phyloP scores from a whole-genome alignment of 2,888 invertebrate species.

The Zhuqinia jingwanae region DNA sequence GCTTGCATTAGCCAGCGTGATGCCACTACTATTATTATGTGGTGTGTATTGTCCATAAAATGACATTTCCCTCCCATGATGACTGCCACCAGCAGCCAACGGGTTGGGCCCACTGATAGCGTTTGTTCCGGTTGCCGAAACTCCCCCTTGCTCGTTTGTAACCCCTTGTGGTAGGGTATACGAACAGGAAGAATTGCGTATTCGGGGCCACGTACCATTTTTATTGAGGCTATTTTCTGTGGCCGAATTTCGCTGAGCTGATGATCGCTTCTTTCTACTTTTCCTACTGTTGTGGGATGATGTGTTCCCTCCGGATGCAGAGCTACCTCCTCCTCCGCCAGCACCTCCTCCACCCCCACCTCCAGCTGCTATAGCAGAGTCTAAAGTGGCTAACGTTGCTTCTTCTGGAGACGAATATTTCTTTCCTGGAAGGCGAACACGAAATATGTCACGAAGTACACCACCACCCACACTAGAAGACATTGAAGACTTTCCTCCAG shows the following conservation, averaged over 20 bases:
- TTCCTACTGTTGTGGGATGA: constrained; percentile 73
- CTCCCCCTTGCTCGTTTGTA: constrained; percentile 34
- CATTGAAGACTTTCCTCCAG: constrained; percentile 60
- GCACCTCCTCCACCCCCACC: constrained; percentile 54
- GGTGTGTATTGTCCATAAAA: constrained; percentile 78
- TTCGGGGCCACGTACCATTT: constrained; percentile 79
- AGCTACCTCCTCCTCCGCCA: constrained; percentile 26
- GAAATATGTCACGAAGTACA: constrained; percentile 77
- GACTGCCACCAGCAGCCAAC: constrained; percentile 11
- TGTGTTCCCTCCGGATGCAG: constrained; percentile 56
- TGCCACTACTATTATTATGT: constrained; percentile 56
- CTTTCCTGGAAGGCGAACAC: constrained; percentile 77
- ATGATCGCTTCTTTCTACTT: constrained; percentile 75
- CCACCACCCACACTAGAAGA: constrained; percentile 48
- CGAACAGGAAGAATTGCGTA: constrained; percentile 76
- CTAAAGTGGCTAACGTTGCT: constrained; percentile 77
- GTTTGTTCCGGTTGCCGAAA: constrained; percentile 27
- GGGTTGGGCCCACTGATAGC: constrained; percentile 21
- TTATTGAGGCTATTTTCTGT: constrained; percentile 73
- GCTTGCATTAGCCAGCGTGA: constrained; percentile 59
- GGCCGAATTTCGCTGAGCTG: constrained; percentile 73
- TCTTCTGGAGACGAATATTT: constrained; percentile 78
- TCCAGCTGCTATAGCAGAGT: constrained; percentile 78
- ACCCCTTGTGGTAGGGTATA: constrained; percentile 77
- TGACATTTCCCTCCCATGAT: constrained; percentile 70